Base-by-base conservation (phyloP, 2,888 invertebrate species). In the Orchestes rusci region DNA sequence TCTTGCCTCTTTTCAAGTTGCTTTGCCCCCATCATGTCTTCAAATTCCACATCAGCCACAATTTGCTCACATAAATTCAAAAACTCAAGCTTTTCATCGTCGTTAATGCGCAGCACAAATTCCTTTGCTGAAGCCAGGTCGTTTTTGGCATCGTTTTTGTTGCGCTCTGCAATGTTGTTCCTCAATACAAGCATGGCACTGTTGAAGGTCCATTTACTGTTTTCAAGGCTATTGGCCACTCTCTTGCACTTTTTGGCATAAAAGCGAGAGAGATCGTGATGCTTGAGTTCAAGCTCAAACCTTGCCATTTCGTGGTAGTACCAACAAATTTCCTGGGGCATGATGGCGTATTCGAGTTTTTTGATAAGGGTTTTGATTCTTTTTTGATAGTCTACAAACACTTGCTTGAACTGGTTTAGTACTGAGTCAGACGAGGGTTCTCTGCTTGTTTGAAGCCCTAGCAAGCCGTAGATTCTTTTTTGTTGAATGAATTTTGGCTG, bases 131-230 rank as follows among this genome's bases (percentile, higher is more conserved):
- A 53, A 2, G 53, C 47, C 7, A 65, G 47, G 43, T 66, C 68
- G 8, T 63, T 65, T 40, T 63, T 67, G 0, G 74, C 73, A 47
- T 74, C 73, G 49, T 68, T 71, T 28, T 67, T 66, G 35, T 73
- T 73, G 47, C 66, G 63, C 53, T 71, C 69, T 16, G 56, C 54
- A 8, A 73, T 57, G 54, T 73, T 70, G 12, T 70, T 64, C 12
- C 65, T 63, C 2, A 68, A 58, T n/a, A 71, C 54, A 2, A 73
- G 46, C 52, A 73, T 67, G 34, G 60, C 58, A 1, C 65, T 65
- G 51, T 73, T 72, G 2, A 73, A 52, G 0, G 63, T 52, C 73
- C 73, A 74, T 4, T 61, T 59, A 10, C 59, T 52, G 48, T 64
- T 62, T 1, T 57, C 57, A 1, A 65, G 58, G 1, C 57, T 50